Percentiles rank a stretch among this genome's conserved stretches.
These are phyloP conservation scores for Branchinecta sandiegonensis DNA, from an alignment of 2,888 invertebrate genomes.

Conservation along the genomic window DNA sequence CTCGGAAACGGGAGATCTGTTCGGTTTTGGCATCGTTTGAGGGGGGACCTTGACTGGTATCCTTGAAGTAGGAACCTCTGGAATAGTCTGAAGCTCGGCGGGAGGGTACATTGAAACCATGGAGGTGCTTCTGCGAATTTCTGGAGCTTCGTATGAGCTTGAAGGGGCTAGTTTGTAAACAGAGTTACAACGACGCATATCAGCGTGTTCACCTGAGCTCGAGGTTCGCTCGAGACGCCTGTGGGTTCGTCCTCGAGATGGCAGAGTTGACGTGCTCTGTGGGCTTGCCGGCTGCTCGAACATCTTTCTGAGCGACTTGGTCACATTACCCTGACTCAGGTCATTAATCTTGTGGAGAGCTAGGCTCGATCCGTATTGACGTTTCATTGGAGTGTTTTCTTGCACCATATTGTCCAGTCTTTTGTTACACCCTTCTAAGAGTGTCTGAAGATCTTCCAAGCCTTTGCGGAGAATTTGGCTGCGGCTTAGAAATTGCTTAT, in stretches of 20 bases:
- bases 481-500: neutral
- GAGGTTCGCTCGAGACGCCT: neutral
- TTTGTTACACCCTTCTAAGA: neutral
- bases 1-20: neutral
- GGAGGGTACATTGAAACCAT: constrained; percentile 5
- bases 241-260: neutral
- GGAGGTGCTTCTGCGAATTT: constrained; percentile 10
- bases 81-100: neutral
- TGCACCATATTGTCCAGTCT: constrained; percentile 4
- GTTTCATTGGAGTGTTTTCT: constrained; percentile 6
- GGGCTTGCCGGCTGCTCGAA: neutral
- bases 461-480: neutral
- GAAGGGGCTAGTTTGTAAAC: neutral
- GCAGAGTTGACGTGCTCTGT: neutral
- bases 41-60: neutral
- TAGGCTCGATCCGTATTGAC: constrained; percentile 2
- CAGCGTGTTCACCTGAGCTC: neutral
- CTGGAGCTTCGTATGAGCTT: neutral
- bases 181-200: constrained; percentile 9
- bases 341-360: constrained; percentile 10
- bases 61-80: neutral
- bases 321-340: constrained; percentile 2
- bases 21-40: constrained; percentile 10
- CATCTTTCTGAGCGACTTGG: constrained; percentile 6
- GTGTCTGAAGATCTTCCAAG: constrained; percentile 1